phyloP scores from a whole-genome alignment of 2,113 vertebrate genomes.

The Holacanthus passer region DNA sequence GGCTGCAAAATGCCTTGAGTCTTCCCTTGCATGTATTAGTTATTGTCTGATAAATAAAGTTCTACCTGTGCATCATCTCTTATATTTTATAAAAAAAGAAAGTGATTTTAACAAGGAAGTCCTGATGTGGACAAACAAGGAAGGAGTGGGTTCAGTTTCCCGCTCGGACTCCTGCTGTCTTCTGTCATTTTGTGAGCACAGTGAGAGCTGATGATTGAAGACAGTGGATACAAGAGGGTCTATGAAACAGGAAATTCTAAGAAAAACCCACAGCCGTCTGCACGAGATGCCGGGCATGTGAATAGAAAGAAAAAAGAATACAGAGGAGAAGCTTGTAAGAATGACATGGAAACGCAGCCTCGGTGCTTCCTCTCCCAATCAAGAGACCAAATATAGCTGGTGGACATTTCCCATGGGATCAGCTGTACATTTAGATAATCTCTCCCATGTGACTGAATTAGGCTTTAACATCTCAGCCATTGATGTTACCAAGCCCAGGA shows the following conservation, averaged over 20 bases:
- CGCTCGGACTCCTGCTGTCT: slow-evolving; percentile 7
- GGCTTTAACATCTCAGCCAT: background rate
- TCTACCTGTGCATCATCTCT: background rate
- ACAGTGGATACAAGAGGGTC: background rate
- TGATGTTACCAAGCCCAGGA: slow-evolving; percentile 33
- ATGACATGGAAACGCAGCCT: background rate
- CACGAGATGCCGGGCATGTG: background rate
- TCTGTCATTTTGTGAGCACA: slow-evolving; percentile 16
- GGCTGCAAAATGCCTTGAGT: background rate
- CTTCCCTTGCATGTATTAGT: background rate
- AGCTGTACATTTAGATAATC: slow-evolving; percentile 32
- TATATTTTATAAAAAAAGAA: background rate
- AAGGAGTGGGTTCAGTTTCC: slow-evolving; percentile 13
- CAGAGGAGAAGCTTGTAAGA: background rate
- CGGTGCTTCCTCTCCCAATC: slow-evolving; percentile 15
- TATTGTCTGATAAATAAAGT: background rate
- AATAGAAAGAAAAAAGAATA: background rate
- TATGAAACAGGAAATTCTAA: slow-evolving; percentile 16
- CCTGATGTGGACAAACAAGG: background rate
- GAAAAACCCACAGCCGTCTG: background rate
- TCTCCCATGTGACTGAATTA: slow-evolving; percentile 35
- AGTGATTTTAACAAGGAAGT: background rate
- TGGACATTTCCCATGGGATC: slow-evolving; percentile 29
- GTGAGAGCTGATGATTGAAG: slow-evolving; percentile 7
- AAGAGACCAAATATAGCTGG: slow-evolving; percentile 23